Evolutionary conservation across 2,888 invertebrate species (phyloP), one percentile per base, ranked within the genome.

Genomic region (Pyrrhosoma nymphula): DNA sequence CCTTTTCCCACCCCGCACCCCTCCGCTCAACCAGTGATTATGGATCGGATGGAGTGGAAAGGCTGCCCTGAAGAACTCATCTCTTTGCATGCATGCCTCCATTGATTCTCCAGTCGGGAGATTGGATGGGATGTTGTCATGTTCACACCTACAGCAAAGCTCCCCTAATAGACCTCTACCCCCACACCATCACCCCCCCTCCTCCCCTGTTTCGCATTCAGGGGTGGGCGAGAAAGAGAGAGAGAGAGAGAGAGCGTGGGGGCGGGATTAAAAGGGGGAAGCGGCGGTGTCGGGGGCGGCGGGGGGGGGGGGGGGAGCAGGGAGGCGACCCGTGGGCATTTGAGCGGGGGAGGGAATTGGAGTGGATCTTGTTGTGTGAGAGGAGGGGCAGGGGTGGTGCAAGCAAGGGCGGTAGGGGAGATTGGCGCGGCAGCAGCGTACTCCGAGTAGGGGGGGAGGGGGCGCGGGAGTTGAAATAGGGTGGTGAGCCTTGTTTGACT

Each of bases 91-190:
- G 69, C 47, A 69, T 69, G 69, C 69, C 93, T 93, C 69, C 63
- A 93, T 93, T 69, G 93, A 93, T 93, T 82, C 93, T 93, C 93
- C 35, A 39, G 63, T n/a, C 60, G 60, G 91, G 60, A 91, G 91
- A 91, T 91, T 91, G 91, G 91, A 93, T 93, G 69, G 93, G 93
- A 93, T 93, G 93, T 93, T 93, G 93, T 93, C 93, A 93, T 69
- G 93, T 93, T 93, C 93, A 93, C 93, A 93, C 93, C 93, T 93
- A 23, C 93, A 75, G 93, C 69, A 93, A 75, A 93, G 93, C 93
- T 75, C 69, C 93, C 93, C 69, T 93, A 93, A 93, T 93, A 93
- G 93, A 69, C 93, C 63, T 39, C 47, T 39, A 23, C 69, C 47
- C 39, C 56, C 63, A 47, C 47, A 2, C 47, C 47, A 56, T 26